Evolutionary conservation across 2,113 vertebrate genomes (phyloP), one percentile per base, ranked within the genome.

Genomic region (Centropristis striata): DNA sequence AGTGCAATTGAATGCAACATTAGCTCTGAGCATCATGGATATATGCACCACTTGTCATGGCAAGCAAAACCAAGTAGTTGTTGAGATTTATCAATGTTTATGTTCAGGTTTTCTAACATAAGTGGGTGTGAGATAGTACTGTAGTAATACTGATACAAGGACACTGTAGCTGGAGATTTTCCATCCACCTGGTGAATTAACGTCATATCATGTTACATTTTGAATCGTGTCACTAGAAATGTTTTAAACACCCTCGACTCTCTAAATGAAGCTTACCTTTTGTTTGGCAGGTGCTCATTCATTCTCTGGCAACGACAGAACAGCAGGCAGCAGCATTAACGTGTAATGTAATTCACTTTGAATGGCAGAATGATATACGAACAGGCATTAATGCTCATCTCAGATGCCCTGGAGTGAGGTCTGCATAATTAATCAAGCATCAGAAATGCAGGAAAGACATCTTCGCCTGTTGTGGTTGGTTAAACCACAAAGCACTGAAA

Each of bases 381-480:
- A 58, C 13, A 39, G 27, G 18, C 20, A 36, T 23, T 4, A 49
- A 7, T 27, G 13, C 58, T n/a, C 50, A 1, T 64, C n/a, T 21
- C 14, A 58, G 13, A 21, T 47, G 4, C 7, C 21, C 37, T n/a
- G n/a, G 4, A 44, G 55, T 28, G 46, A 32, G 9, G 32, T 42
- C 21, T 71, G 47, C 12, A 36, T 71, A 44, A 69, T 70, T 46
- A 57, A 75, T 14, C n/a, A 47, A 27, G 21, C 14, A 15, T 47
- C 37, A 46, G 18, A 61, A 64, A 64, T 27, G 54, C 36, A 53
- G n/a, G 20, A 36, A 61, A 51, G 37, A 54, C 2, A 72, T 32
- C 18, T 49, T 23, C 32, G 23, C 55, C 20, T 32, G 20, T 21
- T 15, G 11, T 12, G 37, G 9, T 36, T 2, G 27, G 32, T 55